Conservation (phyloP, 2,797 vertebrate genomes). For the Naso thynnoides region DNA sequence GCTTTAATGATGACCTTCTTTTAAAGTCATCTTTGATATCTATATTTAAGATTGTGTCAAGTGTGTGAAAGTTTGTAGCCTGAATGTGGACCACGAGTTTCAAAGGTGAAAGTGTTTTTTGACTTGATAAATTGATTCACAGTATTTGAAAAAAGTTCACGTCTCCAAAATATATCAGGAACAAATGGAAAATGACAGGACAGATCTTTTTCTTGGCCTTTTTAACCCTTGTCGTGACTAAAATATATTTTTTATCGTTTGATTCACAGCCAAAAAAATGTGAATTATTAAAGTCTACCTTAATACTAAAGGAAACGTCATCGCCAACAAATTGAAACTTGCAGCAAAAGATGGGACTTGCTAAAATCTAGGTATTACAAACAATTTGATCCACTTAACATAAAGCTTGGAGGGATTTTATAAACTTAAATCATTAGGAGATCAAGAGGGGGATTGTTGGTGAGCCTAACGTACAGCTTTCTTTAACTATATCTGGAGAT, state of each 20-base stretch:
- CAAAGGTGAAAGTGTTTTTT: slow-evolving; percentile 18
- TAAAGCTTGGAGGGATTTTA: slow-evolving; percentile 24
- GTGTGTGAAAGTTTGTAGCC: not conserved
- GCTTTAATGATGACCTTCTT: not conserved
- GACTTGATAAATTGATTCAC: slow-evolving; percentile 15
- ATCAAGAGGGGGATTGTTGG: slow-evolving; percentile 30
- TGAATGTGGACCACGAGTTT: not conserved
- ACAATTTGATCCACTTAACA: slow-evolving; percentile 20
- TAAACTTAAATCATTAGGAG: slow-evolving; percentile 32
- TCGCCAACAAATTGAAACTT: not conserved
- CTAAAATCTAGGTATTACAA: not conserved
- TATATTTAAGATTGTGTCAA: not conserved
- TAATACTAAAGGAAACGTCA: not conserved
- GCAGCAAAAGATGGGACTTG: not conserved
- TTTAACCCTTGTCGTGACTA: not conserved
- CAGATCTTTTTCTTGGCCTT: slow-evolving; percentile 37
- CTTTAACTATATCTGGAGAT: slow-evolving; percentile 45
- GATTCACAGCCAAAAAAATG: slow-evolving; percentile 2
- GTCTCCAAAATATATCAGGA: not conserved
- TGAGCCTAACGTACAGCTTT: slow-evolving; percentile 40
- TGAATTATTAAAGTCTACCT: not conserved
- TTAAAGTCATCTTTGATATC: not conserved
- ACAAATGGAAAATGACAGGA: slow-evolving; percentile 37
- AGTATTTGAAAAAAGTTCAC: slow-evolving; percentile 25
- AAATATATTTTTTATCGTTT: slow-evolving; percentile 30